These are phyloP conservation scores for Trypoxylon attenuatum DNA, from an alignment of 2,888 invertebrate species.

Conservation along the genomic window DNA sequence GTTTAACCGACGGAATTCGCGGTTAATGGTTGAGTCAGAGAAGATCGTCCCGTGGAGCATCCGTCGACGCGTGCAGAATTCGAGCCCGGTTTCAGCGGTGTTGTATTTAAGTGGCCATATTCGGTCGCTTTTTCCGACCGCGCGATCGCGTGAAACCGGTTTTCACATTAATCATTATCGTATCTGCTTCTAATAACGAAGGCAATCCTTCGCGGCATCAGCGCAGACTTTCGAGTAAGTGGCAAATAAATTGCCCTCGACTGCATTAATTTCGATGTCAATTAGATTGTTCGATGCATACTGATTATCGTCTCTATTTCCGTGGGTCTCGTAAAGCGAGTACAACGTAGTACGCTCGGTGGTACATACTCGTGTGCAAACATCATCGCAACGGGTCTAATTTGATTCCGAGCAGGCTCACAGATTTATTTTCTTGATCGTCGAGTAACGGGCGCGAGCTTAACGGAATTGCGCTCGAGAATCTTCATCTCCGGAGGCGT, in stretches of 20 bases:
- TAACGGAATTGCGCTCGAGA: no score
- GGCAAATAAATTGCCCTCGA: conserved; percentile 60
- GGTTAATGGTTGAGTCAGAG: conserved; percentile 19
- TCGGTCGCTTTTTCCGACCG: conserved; percentile 53
- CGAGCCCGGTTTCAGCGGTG: conserved; percentile 34
- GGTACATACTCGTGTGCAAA: conserved; percentile 21
- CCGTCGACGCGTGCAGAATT: conserved; percentile 35
- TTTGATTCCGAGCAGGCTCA: conserved; percentile 23
- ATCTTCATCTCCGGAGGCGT: no score
- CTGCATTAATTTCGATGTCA: conserved; percentile 62
- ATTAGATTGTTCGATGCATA: conserved; percentile 54
- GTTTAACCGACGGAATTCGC: conserved; percentile 42
- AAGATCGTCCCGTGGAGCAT: conserved; percentile 4
- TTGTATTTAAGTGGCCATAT: conserved; percentile 51
- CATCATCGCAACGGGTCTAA: conserved; percentile 22
- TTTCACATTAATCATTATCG: conserved; percentile 64
- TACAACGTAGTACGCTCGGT: conserved; percentile 10
- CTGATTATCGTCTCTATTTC: conserved; percentile 43
- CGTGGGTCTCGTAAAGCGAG: conserved; percentile 4
- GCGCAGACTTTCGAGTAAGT: conserved; percentile 52
- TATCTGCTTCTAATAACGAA: conserved; percentile 58
- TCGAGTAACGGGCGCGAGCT: no score
- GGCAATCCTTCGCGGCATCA: conserved; percentile 47
- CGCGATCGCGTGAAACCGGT: conserved; percentile 51
- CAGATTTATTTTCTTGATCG: no score